Evolutionary conservation across 2,888 invertebrate species (phyloP).

Genomic region (Zonitis immaculata): DNA sequence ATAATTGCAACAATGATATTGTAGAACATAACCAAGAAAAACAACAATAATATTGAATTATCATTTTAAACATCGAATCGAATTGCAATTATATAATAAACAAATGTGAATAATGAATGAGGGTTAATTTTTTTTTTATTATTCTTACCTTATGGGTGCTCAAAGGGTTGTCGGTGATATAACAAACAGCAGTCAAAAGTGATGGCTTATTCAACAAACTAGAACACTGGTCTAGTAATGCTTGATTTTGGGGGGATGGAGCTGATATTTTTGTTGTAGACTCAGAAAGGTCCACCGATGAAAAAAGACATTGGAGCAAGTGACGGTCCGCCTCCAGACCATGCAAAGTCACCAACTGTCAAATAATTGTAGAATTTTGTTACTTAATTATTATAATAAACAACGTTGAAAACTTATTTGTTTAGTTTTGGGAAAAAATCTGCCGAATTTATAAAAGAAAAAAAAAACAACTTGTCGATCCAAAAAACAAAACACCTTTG

Average conservation of each 20-base stretch:
- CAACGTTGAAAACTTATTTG: too few species aligned
- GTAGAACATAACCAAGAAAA: too few species aligned
- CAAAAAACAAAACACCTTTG: slow-evolving; percentile 43
- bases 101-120: too few species aligned
- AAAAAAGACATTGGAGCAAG: slow-evolving; percentile 90
- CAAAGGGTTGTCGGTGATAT: slow-evolving; percentile 78
- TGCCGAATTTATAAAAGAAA: slow-evolving; percentile 16
- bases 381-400: too few species aligned
- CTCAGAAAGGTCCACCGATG: slow-evolving; percentile 77
- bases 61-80: too few species aligned
- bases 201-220: slow-evolving; percentile 80
- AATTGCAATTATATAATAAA: too few species aligned
- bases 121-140: too few species aligned
- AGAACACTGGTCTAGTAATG: slow-evolving; percentile 73
- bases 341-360: slow-evolving; percentile 81
- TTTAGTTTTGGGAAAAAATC: too few species aligned
- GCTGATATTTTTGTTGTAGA: slow-evolving; percentile 57
- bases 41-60: too few species aligned
- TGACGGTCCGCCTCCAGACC: slow-evolving; percentile 97
- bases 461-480: slow-evolving; percentile 18
- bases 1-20: too few species aligned
- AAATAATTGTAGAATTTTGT: slow-evolving; percentile 42
- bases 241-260: slow-evolving; percentile 61
- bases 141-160: slow-evolving; percentile 64
- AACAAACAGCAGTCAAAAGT: slow-evolving; percentile 82